Conservation (phyloP, 2,888 invertebrate genomes). For the Merodon equestris region DNA sequence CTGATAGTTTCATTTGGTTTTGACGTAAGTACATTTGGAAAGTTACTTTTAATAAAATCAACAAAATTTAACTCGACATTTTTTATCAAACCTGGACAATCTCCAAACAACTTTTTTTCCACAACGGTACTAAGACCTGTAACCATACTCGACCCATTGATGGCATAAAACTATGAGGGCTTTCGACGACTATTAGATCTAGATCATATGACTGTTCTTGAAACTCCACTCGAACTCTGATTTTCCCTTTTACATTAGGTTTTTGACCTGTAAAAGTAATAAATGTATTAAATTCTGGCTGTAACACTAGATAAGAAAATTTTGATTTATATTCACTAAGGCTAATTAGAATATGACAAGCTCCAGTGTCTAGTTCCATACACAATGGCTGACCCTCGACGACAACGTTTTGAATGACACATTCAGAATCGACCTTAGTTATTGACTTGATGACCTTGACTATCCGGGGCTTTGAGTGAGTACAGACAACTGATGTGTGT, state of each 20-base stretch:
- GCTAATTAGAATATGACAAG: conserved; percentile 14
- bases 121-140: conserved; percentile 3
- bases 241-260: conserved; percentile 27
- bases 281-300: too few species aligned
- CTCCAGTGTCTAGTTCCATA: conserved; percentile 18
- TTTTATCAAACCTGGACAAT: not conserved
- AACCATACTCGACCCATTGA: conserved; percentile 4
- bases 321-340: conserved; percentile 19
- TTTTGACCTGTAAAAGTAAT: not conserved
- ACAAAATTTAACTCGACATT: conserved; percentile 7
- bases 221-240: conserved; percentile 27
- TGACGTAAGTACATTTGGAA: not conserved
- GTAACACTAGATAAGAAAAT: conserved; percentile 15
- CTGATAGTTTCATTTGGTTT: conserved; percentile 7
- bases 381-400: not conserved
- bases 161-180: not conserved
- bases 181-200: conserved; percentile 10
- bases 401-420: not conserved
- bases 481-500: conserved; percentile 35
- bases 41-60: not conserved
- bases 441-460: conserved; percentile 12
- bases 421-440: not conserved
- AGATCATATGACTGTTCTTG: not conserved
- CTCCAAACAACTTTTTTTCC: conserved; percentile 8
- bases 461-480: conserved; percentile 5